Conservation (phyloP, 2,888 invertebrate species). For the Drosophila koepferae region DNA sequence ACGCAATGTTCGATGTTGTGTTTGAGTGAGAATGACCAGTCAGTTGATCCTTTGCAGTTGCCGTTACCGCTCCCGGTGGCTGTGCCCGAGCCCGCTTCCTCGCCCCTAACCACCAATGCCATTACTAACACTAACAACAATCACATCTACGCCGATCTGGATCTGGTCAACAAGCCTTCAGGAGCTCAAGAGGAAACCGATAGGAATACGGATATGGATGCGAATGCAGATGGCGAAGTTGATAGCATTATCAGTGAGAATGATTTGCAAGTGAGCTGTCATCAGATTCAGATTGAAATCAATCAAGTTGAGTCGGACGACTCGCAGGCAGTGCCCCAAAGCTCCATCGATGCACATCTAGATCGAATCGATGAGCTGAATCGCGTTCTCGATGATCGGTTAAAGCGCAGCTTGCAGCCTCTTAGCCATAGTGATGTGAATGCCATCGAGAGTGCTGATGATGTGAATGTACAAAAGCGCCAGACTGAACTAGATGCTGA, state of each 20-base stretch:
- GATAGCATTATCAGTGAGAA: conserved; percentile 57
- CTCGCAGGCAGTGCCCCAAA: conserved; percentile 53
- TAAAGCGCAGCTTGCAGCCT: conserved; percentile 77
- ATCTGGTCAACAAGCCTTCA: conserved; percentile 59
- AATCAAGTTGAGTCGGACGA: conserved; percentile 57
- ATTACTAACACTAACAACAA: conserved; percentile 78
- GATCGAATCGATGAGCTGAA: conserved; percentile 84
- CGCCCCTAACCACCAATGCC: conserved; percentile 42
- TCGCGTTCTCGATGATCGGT: conserved; percentile 82
- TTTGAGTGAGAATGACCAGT: conserved; percentile 72
- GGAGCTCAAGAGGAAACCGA: not conserved
- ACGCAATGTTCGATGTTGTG: conserved; percentile 83
- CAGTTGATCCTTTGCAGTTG: conserved; percentile 35
- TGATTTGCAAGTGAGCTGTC: conserved; percentile 40
- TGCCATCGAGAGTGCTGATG: conserved; percentile 74
- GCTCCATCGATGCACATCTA: conserved; percentile 84
- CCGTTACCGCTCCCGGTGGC: conserved; percentile 11
- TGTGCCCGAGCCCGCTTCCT: conserved; percentile 13
- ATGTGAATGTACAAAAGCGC: conserved; percentile 40
- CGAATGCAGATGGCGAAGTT: conserved; percentile 20
- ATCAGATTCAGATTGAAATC: conserved; percentile 77
- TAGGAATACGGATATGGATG: conserved; percentile 11
- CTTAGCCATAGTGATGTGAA: conserved; percentile 70
- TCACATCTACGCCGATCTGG: conserved; percentile 83
- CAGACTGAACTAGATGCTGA: conserved; percentile 31